Evolutionary conservation across 2,113 vertebrate species (phyloP).

Genomic region (Boleophthalmus pectinirostris): DNA sequence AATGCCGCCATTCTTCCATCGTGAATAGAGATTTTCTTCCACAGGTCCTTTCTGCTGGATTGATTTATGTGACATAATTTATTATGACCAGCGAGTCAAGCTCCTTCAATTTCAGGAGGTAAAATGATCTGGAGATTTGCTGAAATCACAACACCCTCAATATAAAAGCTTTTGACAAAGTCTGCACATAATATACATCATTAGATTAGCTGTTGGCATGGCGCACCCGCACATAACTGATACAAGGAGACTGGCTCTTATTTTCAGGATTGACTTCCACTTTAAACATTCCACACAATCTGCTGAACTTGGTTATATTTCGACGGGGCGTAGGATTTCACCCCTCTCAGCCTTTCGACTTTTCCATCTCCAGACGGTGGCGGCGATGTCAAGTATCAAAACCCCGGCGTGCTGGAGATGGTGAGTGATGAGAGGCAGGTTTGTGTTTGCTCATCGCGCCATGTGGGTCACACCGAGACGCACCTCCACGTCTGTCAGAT

Average conservation of each 20-base stretch:
- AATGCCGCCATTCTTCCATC: slow-evolving; percentile 71
- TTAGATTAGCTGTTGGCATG: slow-evolving; percentile 71
- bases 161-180: slow-evolving; percentile 69
- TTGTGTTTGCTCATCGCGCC: slow-evolving; percentile 41
- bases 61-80: slow-evolving; percentile 75
- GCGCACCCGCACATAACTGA: slow-evolving; percentile 64
- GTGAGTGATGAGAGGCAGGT: slow-evolving; percentile 56
- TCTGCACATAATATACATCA: slow-evolving; percentile 68
- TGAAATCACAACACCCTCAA: slow-evolving; percentile 69
- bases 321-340: slow-evolving; percentile 56
- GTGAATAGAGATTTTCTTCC: slow-evolving; percentile 71
- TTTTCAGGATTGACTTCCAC: slow-evolving; percentile 67
- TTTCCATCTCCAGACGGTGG: slow-evolving; percentile 58
- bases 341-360: slow-evolving; percentile 36
- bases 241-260: slow-evolving; percentile 65
- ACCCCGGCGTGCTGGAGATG: slow-evolving; percentile 42
- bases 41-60: slow-evolving; percentile 42
- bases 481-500: slow-evolving; percentile 65
- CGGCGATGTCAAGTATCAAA: slow-evolving; percentile 65
- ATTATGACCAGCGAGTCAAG: slow-evolving; percentile 59
- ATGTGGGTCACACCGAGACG: slow-evolving; percentile 57
- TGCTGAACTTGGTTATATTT: slow-evolving; percentile 61
- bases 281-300: slow-evolving; percentile 69
- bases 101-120: slow-evolving; percentile 62
- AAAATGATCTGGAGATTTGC: slow-evolving; percentile 67